Base-by-base conservation (phyloP, 2,113 vertebrate species). In the Thunnus thynnus region DNA sequence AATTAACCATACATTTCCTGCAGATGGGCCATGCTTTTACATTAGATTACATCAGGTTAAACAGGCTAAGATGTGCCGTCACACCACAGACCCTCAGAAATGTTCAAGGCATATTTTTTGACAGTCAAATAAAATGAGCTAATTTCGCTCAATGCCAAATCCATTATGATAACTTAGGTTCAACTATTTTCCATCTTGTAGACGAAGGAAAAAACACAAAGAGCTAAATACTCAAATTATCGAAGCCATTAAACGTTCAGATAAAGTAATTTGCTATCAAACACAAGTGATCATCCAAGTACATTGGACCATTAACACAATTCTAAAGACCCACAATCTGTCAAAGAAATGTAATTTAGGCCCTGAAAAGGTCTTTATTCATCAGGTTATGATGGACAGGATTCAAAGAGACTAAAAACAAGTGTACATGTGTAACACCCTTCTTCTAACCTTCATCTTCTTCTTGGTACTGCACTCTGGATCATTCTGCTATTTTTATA, bases 291-390 rank as follows among this genome's bases (percentile, higher is more conserved):
- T 94, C 91, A 86, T 89, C 76, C 82, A 86, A 92, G 88, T 84
- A 92, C 91, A 92, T 93, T 91, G 93, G 84, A 91, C 91, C 89
- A 94, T 94, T 95, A 93, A 84, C 60, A 86, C 79, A 88, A 90
- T 94, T 95, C 92, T 93, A 94, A 95, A 94, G 93, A 92, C 82
- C 73, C 67, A 58, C 80, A 90, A 89, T 93, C 87, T 89, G 87
- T 92, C 91, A 94, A 91, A 94, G 88, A 93, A 94, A 95, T 84
- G 92, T 83, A 90, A 94, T 94, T 95, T 93, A 85, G 80, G 83
- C 73, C 22, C 63, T 92, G 90, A 93, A 95, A 92, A 91, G 84
- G 88, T 78, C 86, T 89, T 86, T 88, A 87, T 91, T 91, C 82
- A 82, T 91, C 82, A 81, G 65, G 71, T 75, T 83, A 51, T 84